Base-by-base conservation (phyloP, 2,113 vertebrate species). In the Callipepla squamata region DNA sequence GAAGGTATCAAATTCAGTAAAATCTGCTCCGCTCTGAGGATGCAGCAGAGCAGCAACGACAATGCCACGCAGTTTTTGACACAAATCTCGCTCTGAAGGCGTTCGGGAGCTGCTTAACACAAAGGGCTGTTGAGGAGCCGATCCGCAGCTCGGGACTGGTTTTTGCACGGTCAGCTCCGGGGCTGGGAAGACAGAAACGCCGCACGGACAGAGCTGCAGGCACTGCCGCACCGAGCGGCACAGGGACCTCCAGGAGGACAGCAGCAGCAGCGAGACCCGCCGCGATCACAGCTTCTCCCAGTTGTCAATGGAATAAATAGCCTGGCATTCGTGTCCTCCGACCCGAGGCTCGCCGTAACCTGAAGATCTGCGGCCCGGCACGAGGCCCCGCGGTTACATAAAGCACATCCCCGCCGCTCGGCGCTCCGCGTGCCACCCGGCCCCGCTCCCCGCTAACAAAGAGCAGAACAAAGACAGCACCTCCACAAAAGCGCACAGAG, bases 381-480 rank as follows among this genome's bases (percentile, higher is more conserved):
- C 0, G 5, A 58, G 32, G 65, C 44, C 70, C 17, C 3, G 51
- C 26, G 26, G 26, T 63, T 36, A 32, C 4, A 2, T n/a, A 65
- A 76, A 34, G 25, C 19, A 50, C 21, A 12, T 48, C 3, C 6
- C 14, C 47, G 72, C 7, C 20, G 72, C 0, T 1, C 44, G 14
- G 0, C 3, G 32, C 1, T 5, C 51, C 23, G 53, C 19, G 17
- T 7, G 40, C 58, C 13, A 4, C 11, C 28, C 66, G 57, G 16
- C 17, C 32, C 18, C 34, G 7, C 28, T 66, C 44, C 76, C 44
- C 76, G n/a, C 25, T 45, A 74, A 90, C 34, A 40, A 73, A 85
- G 30, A 59, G 32, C 12, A 42, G 40, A 53, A 50, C 9, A 23
- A 25, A 25, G 59, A 69, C 28, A 34, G 4, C 19, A 19, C 4